Percentiles rank a stretch among this genome's conserved stretches.
Evolutionary conservation across 2,797 vertebrate genomes (phyloP).

Genomic region (Podargus strigoides): DNA sequence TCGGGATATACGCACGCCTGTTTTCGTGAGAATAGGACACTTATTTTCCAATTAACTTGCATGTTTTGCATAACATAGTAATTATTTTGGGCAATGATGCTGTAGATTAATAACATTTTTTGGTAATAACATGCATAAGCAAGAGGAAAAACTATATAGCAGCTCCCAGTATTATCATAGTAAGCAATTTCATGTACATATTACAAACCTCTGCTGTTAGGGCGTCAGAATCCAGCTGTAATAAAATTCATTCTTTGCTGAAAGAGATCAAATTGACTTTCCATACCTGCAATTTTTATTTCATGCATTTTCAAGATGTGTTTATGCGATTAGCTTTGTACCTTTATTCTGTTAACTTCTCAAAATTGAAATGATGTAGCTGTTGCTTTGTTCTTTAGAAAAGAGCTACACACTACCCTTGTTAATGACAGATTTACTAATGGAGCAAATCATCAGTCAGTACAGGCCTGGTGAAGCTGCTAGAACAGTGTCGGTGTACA

Average conservation of each 20-base stretch:
- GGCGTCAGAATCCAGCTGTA: neutral
- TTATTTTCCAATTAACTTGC: slow-evolving; percentile 61
- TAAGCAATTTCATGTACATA: neutral
- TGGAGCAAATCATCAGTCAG: neutral
- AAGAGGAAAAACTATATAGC: neutral
- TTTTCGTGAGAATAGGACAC: slow-evolving; percentile 38
- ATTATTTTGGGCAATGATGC: slow-evolving; percentile 62
- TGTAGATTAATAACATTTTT: slow-evolving; percentile 54
- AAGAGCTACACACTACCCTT: neutral
- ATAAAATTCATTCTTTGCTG: neutral
- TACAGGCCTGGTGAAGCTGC: neutral
- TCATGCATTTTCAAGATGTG: neutral
- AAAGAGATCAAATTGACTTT: neutral
- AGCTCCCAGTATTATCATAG: neutral
- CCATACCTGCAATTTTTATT: neutral
- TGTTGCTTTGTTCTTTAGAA: slow-evolving; percentile 13
- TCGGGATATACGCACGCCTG: neutral
- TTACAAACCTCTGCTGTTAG: neutral
- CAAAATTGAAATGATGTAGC: neutral
- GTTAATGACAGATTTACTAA: slow-evolving; percentile 18
- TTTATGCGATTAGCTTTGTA: neutral
- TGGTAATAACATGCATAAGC: neutral
- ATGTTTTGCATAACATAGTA: slow-evolving; percentile 41
- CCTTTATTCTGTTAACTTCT: neutral
- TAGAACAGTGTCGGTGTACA: neutral